Evolutionary conservation across 2,797 vertebrate species (phyloP), one percentile per base, ranked within the genome.

Genomic region (Aphelocoma californica): DNA sequence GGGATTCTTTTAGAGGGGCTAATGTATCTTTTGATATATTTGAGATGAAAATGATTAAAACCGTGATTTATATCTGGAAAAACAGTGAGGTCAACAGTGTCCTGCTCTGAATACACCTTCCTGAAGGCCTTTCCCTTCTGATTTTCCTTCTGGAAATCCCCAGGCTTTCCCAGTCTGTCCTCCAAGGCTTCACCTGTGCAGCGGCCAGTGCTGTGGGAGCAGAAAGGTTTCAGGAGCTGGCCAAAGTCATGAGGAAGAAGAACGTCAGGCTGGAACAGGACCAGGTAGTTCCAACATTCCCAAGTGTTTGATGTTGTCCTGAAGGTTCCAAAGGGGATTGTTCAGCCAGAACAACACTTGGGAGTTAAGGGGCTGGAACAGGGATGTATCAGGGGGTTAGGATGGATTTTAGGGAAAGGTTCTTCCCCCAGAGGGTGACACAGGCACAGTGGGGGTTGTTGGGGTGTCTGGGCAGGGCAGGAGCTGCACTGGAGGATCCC

Each of bases 161-260:
- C 88, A 98, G 98, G 71, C 91, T 97, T 24, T 96, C 96, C 21
- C 56, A 77, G 53, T 94, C 90, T 10, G 77, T 97, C 75, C 96
- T 98, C 16, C 96, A 95, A 45, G 96, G 96, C 34, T 97, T 97
- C 87, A 97, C 95, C 0, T 98, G 97, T 13, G 54, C 38, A 10
- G 93, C 75, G 20, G 80, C 81, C 31, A 70, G 20, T 0, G 53
- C 65, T 12, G 64, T 96, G 58, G 81, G 58, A 23, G n/a, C 24
- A 19, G 73, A 40, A 12, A 88, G 61, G 7, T 47, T 92, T 19
- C 94, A 36, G 74, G 88, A 93, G 18, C 87, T 98, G 77, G 96
- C 96, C 72, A 81, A 81, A 50, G 80, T 48, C 13, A 86, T 97
- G 95, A 95, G 83, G 72, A 47, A 31, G 57, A 94, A 96, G 80